Evolutionary conservation across 2,888 invertebrate genomes (phyloP).

Genomic region (Drosophila nigritarsus): DNA sequence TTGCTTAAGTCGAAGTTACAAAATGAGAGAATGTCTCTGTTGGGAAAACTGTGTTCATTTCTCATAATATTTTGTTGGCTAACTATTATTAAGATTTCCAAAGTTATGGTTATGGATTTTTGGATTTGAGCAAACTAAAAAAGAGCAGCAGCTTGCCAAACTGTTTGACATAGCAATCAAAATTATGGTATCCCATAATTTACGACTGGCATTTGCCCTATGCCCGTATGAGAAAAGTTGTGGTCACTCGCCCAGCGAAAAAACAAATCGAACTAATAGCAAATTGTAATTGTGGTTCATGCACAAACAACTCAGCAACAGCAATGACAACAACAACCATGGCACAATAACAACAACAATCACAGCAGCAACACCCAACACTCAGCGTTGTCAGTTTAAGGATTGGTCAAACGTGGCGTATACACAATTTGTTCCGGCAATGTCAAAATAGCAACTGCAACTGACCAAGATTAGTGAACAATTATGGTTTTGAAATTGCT

Average conservation of each 20-base stretch:
- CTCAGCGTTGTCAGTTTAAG: conserved; percentile 65
- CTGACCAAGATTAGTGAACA: conserved; percentile 71
- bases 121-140: background rate
- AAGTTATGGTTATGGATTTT: background rate
- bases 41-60: background rate
- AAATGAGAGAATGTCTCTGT: background rate
- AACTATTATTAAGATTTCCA: background rate
- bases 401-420: conserved; percentile 75
- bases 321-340: conserved; percentile 8
- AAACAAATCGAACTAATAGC: conserved; percentile 21
- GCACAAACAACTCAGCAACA: conserved; percentile 16
- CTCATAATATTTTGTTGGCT: background rate
- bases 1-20: background rate
- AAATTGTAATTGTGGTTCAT: conserved; percentile 46
- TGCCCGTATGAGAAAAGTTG: conserved; percentile 3
- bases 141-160: background rate
- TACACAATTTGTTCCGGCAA: conserved; percentile 66
- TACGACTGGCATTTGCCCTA: conserved; percentile 3
- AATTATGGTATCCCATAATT: conserved; percentile 14
- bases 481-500: conserved; percentile 77
- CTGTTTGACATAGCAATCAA: conserved; percentile 14
- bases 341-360: conserved; percentile 17
- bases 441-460: conserved; percentile 35
- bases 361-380: conserved; percentile 56
- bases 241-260: conserved; percentile 8